phyloP scores from a whole-genome alignment of 2,113 vertebrate genomes.

The Hirundichthys speculiger region DNA sequence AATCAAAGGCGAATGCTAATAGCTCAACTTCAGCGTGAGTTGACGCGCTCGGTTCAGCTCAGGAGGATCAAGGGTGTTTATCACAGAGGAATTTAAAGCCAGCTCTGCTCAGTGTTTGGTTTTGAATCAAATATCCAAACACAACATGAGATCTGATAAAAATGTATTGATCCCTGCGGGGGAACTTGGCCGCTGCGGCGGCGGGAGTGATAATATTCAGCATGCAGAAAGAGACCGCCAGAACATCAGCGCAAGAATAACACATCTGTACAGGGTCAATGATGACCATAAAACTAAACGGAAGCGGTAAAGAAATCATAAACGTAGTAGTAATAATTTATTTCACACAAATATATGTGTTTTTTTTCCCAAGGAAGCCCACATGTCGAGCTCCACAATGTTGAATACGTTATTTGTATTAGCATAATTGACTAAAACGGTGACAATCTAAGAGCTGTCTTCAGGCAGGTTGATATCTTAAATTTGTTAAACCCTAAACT shows the following conservation, averaged over 20 bases:
- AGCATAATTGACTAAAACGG: no score
- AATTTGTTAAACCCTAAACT: no score
- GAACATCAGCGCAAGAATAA: slow-evolving; percentile 13
- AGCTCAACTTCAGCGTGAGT: slow-evolving; percentile 33
- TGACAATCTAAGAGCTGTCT: no score
- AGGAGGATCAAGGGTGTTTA: slow-evolving; percentile 48
- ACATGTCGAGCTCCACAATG: no score
- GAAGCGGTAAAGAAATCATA: no score
- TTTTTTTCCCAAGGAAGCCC: no score
- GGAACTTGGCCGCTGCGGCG: slow-evolving; percentile 9
- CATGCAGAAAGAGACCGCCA: not conserved
- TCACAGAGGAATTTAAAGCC: slow-evolving; percentile 43
- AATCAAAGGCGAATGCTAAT: slow-evolving; percentile 53
- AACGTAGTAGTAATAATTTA: no score
- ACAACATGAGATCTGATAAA: slow-evolving; percentile 54
- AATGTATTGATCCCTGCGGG: slow-evolving; percentile 60
- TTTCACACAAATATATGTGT: no score
- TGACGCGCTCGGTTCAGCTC: slow-evolving; percentile 35
- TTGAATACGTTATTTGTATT: no score
- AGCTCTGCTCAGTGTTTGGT: slow-evolving; percentile 44
- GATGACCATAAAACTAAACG: not conserved
- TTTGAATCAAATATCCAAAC: slow-evolving; percentile 64
- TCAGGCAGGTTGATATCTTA: no score
- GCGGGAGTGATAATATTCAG: slow-evolving; percentile 26
- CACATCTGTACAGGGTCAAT: not conserved